Conservation (phyloP, 2,888 invertebrate species). For the Venusia cambrica region DNA sequence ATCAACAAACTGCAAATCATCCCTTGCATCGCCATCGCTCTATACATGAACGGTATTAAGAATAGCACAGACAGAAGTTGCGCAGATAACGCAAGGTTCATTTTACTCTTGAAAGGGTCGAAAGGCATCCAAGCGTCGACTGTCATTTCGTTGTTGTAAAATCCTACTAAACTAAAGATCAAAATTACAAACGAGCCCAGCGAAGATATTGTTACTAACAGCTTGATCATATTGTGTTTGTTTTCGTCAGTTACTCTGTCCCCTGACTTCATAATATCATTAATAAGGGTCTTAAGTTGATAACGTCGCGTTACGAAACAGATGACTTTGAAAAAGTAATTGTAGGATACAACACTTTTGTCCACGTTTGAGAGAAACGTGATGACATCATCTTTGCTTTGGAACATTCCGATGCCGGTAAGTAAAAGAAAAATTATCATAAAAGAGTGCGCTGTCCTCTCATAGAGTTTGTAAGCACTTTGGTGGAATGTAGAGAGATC, state of each 20-base stretch:
- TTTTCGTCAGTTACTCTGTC: slow-evolving; percentile 43
- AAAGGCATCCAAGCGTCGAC: slow-evolving; percentile 67
- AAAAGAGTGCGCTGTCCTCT: slow-evolving; percentile 38
- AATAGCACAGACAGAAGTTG: slow-evolving; percentile 46
- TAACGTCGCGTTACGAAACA: slow-evolving; percentile 46
- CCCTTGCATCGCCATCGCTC: slow-evolving; percentile 60
- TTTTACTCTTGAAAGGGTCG: slow-evolving; percentile 43
- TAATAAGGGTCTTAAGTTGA: slow-evolving; percentile 42
- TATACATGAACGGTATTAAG: slow-evolving; percentile 41
- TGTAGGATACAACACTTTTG: slow-evolving; percentile 49
- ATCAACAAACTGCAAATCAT: slow-evolving; percentile 58
- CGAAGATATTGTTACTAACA: slow-evolving; percentile 9
- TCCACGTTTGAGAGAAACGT: slow-evolving; percentile 52
- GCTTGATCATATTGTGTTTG: slow-evolving; percentile 21
- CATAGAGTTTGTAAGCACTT: slow-evolving; percentile 48
- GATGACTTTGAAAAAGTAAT: slow-evolving; percentile 52
- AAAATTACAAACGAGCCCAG: slow-evolving; percentile 33
- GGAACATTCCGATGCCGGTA: slow-evolving; percentile 49
- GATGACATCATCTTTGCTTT: slow-evolving; percentile 37
- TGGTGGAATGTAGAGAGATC: slow-evolving; percentile 33
- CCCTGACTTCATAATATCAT: slow-evolving; percentile 51
- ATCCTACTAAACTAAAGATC: slow-evolving; percentile 42
- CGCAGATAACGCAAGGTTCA: slow-evolving; percentile 41
- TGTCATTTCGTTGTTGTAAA: slow-evolving; percentile 49
- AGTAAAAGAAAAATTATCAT: slow-evolving; percentile 41